These are phyloP conservation scores for Cranoglanis bouderius DNA, from an alignment of 2,113 vertebrate genomes.

Conservation along the genomic window DNA sequence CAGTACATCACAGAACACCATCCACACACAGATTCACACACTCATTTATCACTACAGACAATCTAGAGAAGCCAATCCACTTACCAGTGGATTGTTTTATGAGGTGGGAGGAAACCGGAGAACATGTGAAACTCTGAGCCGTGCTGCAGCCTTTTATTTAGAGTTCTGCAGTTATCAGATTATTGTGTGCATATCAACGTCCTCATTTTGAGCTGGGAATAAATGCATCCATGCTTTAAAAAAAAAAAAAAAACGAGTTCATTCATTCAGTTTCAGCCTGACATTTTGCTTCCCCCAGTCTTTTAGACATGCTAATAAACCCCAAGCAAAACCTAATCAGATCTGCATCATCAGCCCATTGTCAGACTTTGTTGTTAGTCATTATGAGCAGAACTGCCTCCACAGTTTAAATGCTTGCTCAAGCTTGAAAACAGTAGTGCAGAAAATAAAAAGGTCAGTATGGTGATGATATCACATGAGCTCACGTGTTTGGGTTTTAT, in stretches of 20 bases:
- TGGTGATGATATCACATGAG: not conserved
- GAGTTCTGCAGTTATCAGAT: not conserved
- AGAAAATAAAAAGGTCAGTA: conserved; percentile 3
- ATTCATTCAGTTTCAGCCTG: not conserved
- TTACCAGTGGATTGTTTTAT: not conserved
- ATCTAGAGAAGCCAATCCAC: too few relatives aligned
- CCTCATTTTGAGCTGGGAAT: not conserved
- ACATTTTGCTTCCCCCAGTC: not conserved
- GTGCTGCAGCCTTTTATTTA: not conserved
- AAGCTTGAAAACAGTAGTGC: not conserved
- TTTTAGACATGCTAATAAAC: not conserved
- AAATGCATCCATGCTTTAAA: not conserved
- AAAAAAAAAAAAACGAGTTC: not conserved
- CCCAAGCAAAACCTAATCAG: not conserved
- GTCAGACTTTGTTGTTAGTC: not conserved
- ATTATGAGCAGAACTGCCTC: not conserved
- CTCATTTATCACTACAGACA: too few relatives aligned
- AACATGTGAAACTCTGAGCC: not conserved
- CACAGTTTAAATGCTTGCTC: not conserved
- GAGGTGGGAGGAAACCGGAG: not conserved
- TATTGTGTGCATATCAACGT: not conserved
- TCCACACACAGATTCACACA: too few relatives aligned
- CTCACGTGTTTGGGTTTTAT: not conserved
- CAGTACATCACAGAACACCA: too few relatives aligned
- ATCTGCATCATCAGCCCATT: conserved; percentile 14